Evolutionary conservation across 2,888 invertebrate species (phyloP).

Genomic region (Stratiomys singularior): DNA sequence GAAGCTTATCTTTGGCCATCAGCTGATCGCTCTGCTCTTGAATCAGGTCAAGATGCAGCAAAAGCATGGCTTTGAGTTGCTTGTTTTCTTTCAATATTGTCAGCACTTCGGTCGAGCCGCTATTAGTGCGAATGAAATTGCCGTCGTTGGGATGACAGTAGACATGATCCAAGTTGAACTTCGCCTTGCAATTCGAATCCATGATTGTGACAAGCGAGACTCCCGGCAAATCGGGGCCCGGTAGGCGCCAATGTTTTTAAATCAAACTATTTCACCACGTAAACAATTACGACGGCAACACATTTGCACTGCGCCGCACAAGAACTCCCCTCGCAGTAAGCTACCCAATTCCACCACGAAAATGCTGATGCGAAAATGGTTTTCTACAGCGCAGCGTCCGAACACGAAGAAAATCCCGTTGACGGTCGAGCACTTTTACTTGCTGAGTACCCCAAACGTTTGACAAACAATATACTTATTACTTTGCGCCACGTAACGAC

Average conservation of each 20-base stretch:
- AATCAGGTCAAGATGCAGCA: slow-evolving; percentile 86
- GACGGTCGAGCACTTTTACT: neutral
- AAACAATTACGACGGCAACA: slow-evolving; percentile 46
- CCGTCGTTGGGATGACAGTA: slow-evolving; percentile 60
- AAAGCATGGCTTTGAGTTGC: slow-evolving; percentile 76
- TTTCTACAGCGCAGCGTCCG: slow-evolving; percentile 23
- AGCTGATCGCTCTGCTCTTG: slow-evolving; percentile 90
- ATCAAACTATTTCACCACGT: slow-evolving; percentile 43
- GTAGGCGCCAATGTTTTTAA: slow-evolving; percentile 39
- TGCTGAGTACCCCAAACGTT: neutral
- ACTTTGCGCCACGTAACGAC: neutral
- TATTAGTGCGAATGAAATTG: slow-evolving; percentile 56
- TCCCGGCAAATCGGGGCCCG: neutral
- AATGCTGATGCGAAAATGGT: slow-evolving; percentile 48
- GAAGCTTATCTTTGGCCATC: slow-evolving; percentile 80
- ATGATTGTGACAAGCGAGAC: slow-evolving; percentile 21
- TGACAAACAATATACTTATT: neutral
- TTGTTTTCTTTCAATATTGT: slow-evolving; percentile 63
- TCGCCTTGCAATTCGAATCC: slow-evolving; percentile 56
- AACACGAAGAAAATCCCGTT: neutral
- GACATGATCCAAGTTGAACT: slow-evolving; percentile 59
- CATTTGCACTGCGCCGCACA: slow-evolving; percentile 15
- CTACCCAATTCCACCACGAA: slow-evolving; percentile 45
- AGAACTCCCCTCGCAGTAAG: neutral
- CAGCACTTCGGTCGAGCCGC: slow-evolving; percentile 56